A percentile compares a stretch with the other conserved stretches of the same genome.
Evolutionary conservation across 2,797 vertebrate genomes (phyloP).

Genomic region (Scolopax bukidnonensis): DNA sequence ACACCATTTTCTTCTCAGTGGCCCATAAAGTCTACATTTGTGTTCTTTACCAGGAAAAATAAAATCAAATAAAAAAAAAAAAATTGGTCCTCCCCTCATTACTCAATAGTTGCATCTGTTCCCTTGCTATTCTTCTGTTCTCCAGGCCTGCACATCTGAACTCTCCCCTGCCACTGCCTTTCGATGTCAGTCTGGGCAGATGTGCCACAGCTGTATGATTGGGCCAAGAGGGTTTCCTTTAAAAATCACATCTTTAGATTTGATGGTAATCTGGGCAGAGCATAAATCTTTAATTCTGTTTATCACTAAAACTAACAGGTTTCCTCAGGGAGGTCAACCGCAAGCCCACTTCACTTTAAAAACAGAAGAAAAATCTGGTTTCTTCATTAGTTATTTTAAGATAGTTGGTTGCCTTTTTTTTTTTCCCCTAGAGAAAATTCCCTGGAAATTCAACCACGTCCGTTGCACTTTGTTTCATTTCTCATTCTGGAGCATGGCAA

Average conservation of each 20-base stretch:
- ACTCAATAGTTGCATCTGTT: neutral
- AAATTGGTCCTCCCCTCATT: neutral
- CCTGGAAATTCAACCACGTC: neutral
- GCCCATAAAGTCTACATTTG: neutral
- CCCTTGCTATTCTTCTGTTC: neutral
- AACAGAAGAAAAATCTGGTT: neutral
- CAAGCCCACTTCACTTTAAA: neutral
- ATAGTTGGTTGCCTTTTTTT: neutral
- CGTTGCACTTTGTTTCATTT: neutral
- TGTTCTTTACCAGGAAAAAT: neutral
- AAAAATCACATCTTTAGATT: neutral
- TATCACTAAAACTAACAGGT: neutral
- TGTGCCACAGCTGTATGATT: neutral
- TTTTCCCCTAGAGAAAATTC: neutral
- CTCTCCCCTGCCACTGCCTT: neutral
- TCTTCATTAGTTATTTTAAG: neutral
- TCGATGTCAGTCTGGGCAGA: neutral
- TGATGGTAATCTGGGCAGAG: neutral
- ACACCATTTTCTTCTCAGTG: neutral
- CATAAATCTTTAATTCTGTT: neutral
- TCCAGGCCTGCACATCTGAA: neutral
- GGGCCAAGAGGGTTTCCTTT: neutral
- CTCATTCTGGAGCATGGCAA: neutral
- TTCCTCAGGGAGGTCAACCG: neutral
- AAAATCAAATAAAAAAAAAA: neutral